A percentile compares a stretch with the other conserved stretches of the same genome.
phyloP scores from a whole-genome alignment of 2,113 vertebrate genomes.

The Notarius quadriscutis region DNA sequence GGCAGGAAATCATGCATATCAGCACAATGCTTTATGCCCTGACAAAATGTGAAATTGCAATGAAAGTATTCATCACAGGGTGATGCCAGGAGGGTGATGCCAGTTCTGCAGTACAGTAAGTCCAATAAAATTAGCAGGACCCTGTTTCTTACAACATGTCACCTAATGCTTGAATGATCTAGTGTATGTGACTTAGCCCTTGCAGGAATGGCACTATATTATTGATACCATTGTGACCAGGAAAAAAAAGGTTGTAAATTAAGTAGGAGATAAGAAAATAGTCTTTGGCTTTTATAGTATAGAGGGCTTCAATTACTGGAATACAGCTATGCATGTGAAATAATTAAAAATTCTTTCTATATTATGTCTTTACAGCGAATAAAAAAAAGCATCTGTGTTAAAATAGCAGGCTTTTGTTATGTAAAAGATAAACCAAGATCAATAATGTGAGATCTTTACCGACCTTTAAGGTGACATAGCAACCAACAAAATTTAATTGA shows the following conservation, averaged over 20 bases:
- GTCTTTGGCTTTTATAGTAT: background rate
- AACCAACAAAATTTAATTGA: background rate
- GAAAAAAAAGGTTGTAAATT: background rate
- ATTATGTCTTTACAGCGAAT: too few relatives aligned
- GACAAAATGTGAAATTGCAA: slow-evolving; percentile 13
- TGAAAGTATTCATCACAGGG: slow-evolving; percentile 1
- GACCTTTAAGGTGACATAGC: background rate
- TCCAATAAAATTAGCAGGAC: background rate
- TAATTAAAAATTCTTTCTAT: background rate
- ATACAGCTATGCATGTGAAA: background rate
- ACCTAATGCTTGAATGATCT: slow-evolving; percentile 1
- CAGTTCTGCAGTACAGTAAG: slow-evolving; percentile 16
- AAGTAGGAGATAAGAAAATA: background rate
- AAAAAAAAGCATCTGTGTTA: too few relatives aligned
- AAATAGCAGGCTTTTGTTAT: background rate
- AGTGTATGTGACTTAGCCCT: background rate
- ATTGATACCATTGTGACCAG: background rate
- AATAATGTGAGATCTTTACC: background rate
- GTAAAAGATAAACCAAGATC: background rate
- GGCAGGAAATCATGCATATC: background rate
- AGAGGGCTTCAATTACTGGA: background rate
- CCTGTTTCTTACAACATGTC: background rate
- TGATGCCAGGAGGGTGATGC: background rate
- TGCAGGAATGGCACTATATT: background rate
- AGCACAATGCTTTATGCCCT: slow-evolving; percentile 5